phyloP scores from a whole-genome alignment of 2,113 vertebrate species.

The Gopherus evgoodei region DNA sequence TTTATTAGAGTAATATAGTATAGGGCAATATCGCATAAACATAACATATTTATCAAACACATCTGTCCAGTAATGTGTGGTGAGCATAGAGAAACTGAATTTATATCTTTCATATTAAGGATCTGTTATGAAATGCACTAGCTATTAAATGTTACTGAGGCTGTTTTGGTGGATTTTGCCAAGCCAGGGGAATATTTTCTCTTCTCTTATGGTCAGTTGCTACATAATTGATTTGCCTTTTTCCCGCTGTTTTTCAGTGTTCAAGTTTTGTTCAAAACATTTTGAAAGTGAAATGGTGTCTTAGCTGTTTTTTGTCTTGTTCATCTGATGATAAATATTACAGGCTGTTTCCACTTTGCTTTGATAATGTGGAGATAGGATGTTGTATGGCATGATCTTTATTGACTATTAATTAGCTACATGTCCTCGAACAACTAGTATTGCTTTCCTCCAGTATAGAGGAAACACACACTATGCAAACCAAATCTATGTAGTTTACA shows the following conservation, averaged over 20 bases:
- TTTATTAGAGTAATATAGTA: slow-evolving; percentile 50
- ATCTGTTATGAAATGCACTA: background rate
- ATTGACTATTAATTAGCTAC: background rate
- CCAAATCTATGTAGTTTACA: background rate
- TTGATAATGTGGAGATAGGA: background rate
- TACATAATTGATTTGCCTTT: background rate
- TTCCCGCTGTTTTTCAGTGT: background rate
- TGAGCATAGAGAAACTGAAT: background rate
- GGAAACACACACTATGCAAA: background rate
- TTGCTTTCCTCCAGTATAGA: background rate
- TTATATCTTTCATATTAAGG: background rate
- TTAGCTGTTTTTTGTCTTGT: background rate
- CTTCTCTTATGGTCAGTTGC: background rate
- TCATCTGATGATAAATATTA: background rate
- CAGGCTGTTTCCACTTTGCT: background rate
- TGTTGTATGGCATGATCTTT: background rate
- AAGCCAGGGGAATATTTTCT: background rate
- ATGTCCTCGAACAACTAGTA: background rate
- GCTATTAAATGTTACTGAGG: slow-evolving; percentile 3
- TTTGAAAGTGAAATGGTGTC: background rate
- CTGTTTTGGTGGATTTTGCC: background rate
- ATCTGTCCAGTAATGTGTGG: background rate
- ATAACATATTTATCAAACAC: slow-evolving; percentile 14
- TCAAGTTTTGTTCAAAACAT: background rate
- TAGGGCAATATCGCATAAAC: slow-evolving; percentile 41